phyloP scores from a whole-genome alignment of 2,888 invertebrate species.

The Zele albiditarsus region DNA sequence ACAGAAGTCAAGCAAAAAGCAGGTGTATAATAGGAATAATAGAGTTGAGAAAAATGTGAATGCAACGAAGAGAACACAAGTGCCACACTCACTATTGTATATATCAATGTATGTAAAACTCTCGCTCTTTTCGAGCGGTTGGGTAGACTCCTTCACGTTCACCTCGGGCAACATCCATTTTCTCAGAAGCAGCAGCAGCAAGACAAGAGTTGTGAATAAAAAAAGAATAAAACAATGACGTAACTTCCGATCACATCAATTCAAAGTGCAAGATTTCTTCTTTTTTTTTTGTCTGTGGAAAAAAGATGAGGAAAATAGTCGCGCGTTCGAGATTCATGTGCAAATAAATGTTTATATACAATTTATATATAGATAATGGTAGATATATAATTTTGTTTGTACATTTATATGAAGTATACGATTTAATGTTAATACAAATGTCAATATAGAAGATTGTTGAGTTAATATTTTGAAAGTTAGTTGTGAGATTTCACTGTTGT shows the following conservation, averaged over 20 bases:
- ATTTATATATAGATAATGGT: too few relatives aligned
- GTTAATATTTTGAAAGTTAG: too few relatives aligned
- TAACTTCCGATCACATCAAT: slow-evolving; percentile 13
- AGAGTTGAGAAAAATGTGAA: slow-evolving; percentile 6
- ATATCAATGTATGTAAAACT: neutral
- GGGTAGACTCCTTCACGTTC: neutral
- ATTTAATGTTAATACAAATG: too few relatives aligned
- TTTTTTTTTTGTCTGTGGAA: neutral
- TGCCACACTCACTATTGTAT: neutral
- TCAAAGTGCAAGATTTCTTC: neutral
- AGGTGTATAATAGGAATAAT: slow-evolving; percentile 9
- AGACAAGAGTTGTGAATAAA: neutral
- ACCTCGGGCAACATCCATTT: slow-evolving; percentile 6
- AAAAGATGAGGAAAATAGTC: neutral
- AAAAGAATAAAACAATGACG: neutral
- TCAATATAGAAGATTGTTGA: too few relatives aligned
- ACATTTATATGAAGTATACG: too few relatives aligned
- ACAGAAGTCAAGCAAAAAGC: neutral
- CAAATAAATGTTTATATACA: too few relatives aligned
- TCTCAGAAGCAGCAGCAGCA: neutral
- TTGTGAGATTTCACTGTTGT: too few relatives aligned
- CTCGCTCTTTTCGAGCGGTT: neutral
- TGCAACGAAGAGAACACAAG: slow-evolving; percentile 9
- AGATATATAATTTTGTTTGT: too few relatives aligned
- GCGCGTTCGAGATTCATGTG: neutral